phyloP scores from a whole-genome alignment of 2,888 invertebrate genomes.

The Petrolisthes manimaculis region DNA sequence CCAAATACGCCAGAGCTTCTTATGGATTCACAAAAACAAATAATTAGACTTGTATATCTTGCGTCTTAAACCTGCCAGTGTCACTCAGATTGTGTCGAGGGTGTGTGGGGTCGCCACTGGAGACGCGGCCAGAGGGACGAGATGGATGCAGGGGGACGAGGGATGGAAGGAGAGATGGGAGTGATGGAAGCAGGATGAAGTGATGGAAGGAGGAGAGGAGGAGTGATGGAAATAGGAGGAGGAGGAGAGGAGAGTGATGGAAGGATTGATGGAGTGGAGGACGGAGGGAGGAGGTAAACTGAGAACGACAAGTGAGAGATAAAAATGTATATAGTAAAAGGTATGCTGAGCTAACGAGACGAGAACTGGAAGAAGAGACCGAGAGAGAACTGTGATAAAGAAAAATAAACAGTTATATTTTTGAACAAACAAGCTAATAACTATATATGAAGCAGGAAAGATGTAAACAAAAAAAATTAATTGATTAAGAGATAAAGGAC shows the following conservation, averaged over 20 bases:
- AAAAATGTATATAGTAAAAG: background rate
- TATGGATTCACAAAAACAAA: constrained; percentile 10
- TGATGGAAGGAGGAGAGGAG: background rate
- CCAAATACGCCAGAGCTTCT: background rate
- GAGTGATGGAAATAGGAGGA: background rate
- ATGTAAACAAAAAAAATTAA: too few relatives aligned
- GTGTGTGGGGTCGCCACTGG: constrained; percentile 1
- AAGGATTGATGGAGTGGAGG: background rate
- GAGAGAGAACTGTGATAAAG: background rate
- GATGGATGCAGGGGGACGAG: background rate
- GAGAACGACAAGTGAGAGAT: background rate
- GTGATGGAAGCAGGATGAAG: background rate
- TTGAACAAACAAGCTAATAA: background rate
- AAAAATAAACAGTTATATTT: background rate
- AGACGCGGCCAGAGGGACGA: background rate
- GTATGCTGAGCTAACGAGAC: background rate
- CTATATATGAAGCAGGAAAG: background rate
- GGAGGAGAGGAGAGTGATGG: background rate
- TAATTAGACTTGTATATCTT: constrained; percentile 7
- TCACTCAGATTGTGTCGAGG: constrained; percentile 9
- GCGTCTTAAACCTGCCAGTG: constrained; percentile 9
- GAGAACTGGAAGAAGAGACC: background rate
- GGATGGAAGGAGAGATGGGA: background rate
- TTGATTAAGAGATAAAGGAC: too few relatives aligned
- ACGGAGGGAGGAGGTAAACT: background rate